Evolutionary conservation across 2,113 vertebrate species (phyloP).

Genomic region (Gobiocypris rarus): DNA sequence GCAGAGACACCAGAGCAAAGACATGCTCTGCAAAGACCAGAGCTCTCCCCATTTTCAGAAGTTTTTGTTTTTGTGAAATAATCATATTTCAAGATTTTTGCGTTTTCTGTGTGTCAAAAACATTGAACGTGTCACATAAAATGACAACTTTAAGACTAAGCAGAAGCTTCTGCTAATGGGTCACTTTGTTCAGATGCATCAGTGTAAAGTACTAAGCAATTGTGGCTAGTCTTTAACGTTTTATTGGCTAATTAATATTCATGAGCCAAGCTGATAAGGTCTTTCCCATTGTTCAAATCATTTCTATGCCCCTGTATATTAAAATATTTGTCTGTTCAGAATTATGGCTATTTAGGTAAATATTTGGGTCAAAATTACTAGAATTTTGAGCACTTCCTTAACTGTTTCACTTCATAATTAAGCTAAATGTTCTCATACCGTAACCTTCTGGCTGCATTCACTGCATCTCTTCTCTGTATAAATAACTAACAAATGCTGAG

Average conservation of each 20-base stretch:
- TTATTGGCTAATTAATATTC: constrained; percentile 20
- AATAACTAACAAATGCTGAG: constrained; percentile 36
- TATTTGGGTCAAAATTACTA: background rate
- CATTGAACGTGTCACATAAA: background rate
- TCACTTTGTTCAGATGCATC: background rate
- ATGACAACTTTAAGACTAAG: background rate
- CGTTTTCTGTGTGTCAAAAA: too few species aligned
- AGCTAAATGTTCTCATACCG: too few species aligned
- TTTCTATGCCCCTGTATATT: background rate
- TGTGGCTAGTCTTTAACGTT: background rate
- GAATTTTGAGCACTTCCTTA: background rate
- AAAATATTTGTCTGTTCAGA: background rate
- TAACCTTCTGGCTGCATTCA: background rate
- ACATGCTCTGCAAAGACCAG: too few species aligned
- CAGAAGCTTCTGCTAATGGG: background rate
- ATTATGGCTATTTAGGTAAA: background rate
- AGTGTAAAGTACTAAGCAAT: background rate
- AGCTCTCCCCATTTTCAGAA: background rate
- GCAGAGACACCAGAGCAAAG: constrained; percentile 33
- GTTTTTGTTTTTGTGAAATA: background rate
- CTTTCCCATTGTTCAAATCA: background rate
- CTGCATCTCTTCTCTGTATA: constrained; percentile 9
- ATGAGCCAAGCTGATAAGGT: background rate
- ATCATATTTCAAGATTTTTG: background rate
- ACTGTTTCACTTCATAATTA: background rate